phyloP scores from a whole-genome alignment of 1,140 invertebrate species.

The Meloidogyne floridensis region DNA sequence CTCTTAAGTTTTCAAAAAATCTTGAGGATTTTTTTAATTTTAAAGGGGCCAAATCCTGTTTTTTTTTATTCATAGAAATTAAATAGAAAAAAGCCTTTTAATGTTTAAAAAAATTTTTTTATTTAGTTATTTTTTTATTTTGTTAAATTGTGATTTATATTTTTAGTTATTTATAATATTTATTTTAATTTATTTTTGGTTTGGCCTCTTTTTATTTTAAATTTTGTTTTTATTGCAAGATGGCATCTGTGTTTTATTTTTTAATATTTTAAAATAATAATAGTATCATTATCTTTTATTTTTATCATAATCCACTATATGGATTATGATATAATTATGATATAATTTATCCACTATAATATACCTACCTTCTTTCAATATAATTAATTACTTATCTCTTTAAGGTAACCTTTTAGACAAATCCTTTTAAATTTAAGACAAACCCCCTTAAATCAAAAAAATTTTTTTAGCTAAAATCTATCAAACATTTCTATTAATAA shows the following conservation, averaged over 20 bases:
- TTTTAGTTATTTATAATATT: background rate
- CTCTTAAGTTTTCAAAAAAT: background rate
- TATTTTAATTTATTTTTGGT: background rate
- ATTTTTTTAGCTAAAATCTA: background rate
- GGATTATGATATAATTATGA: no score
- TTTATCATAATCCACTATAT: no score
- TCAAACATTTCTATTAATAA: background rate
- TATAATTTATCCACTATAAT: no score
- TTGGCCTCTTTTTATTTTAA: conserved; percentile 7
- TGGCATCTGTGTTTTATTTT: background rate
- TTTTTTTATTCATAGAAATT: background rate
- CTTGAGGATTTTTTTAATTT: no score
- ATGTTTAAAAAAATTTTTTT: background rate
- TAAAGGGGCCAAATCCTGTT: conserved; percentile 11
- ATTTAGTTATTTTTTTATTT: background rate
- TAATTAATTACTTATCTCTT: no score
- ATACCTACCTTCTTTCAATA: no score
- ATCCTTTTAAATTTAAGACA: no score
- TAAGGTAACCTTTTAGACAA: no score
- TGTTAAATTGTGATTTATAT: background rate
- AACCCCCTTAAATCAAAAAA: no score
- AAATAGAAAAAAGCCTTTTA: background rate
- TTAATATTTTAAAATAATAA: background rate
- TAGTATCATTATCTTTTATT: no score
- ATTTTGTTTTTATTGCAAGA: background rate